These are phyloP conservation scores for Phallusia fumigata DNA, from an alignment of 23 tunicate genomes.

Conservation along the genomic window DNA sequence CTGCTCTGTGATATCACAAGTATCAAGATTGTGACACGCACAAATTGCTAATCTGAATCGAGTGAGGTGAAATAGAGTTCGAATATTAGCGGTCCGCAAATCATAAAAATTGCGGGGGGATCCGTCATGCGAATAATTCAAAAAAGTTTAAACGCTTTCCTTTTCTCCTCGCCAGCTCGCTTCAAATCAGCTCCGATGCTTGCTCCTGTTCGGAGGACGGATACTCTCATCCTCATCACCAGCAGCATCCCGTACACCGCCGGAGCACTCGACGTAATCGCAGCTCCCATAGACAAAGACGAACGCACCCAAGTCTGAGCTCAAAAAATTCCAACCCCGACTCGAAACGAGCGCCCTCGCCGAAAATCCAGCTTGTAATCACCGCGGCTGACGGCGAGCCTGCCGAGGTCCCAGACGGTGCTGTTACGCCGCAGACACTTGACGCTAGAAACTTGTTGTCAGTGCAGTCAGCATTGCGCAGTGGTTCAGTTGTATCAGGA, in stretches of 20 bases:
- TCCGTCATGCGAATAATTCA: no score
- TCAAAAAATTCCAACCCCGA: not conserved
- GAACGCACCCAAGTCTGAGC: not conserved
- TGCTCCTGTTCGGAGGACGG: slow-evolving; percentile 25
- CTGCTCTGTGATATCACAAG: no score
- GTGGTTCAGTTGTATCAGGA: not conserved
- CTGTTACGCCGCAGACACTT: not conserved
- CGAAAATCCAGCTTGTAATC: not conserved
- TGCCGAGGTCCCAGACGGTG: not conserved
- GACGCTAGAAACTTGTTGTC: not conserved
- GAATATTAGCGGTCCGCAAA: no score
- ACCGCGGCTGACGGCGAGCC: not conserved
- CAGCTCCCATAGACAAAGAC: not conserved
- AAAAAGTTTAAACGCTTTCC: no score
- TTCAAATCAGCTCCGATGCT: not conserved
- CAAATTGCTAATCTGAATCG: no score
- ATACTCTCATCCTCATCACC: not conserved
- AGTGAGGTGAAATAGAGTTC: no score
- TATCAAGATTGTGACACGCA: no score
- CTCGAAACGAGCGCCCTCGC: not conserved
- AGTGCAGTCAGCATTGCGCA: not conserved
- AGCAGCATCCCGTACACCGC: not conserved
- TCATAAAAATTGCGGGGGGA: no score
- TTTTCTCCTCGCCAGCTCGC: not conserved
- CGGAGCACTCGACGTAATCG: not conserved